phyloP scores from a whole-genome alignment of 2,888 invertebrate genomes.

The Charanyca ferruginea region DNA sequence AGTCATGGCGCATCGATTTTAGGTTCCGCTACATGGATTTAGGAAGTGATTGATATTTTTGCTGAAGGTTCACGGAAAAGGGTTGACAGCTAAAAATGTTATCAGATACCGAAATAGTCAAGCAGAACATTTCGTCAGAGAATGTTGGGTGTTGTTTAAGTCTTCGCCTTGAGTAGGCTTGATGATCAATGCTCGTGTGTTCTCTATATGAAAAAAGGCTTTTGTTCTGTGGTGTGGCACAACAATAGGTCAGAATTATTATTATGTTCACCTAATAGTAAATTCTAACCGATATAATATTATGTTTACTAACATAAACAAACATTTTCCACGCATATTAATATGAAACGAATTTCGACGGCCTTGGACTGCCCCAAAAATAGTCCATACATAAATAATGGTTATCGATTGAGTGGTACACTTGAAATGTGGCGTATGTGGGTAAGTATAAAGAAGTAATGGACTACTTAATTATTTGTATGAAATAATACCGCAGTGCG shows the following conservation, averaged over 20 bases:
- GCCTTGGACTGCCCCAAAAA: constrained; percentile 43
- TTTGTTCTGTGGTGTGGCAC: too few species aligned
- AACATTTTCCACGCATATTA: constrained; percentile 20
- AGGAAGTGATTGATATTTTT: neutral
- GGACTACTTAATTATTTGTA: neutral
- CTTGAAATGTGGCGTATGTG: constrained; percentile 10
- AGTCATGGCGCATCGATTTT: constrained; percentile 42
- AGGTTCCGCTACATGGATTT: constrained; percentile 3
- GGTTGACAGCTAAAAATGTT: neutral
- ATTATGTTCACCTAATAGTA: too few species aligned
- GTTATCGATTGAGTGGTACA: constrained; percentile 34
- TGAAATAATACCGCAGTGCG: too few species aligned
- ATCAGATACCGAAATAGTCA: neutral
- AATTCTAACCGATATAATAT: too few species aligned
- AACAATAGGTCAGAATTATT: too few species aligned
- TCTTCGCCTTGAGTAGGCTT: too few species aligned
- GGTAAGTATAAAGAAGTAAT: too few species aligned
- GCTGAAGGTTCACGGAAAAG: neutral
- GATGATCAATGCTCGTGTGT: too few species aligned
- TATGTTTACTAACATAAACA: neutral
- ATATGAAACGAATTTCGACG: constrained; percentile 34
- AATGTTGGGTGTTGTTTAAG: too few species aligned
- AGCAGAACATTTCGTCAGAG: too few species aligned
- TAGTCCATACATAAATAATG: constrained; percentile 44
- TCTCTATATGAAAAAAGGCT: too few species aligned